Percentiles rank a stretch among this genome's conserved stretches.
Evolutionary conservation across 2,888 invertebrate genomes (phyloP).

Genomic region (Hyposoter dolosus): DNA sequence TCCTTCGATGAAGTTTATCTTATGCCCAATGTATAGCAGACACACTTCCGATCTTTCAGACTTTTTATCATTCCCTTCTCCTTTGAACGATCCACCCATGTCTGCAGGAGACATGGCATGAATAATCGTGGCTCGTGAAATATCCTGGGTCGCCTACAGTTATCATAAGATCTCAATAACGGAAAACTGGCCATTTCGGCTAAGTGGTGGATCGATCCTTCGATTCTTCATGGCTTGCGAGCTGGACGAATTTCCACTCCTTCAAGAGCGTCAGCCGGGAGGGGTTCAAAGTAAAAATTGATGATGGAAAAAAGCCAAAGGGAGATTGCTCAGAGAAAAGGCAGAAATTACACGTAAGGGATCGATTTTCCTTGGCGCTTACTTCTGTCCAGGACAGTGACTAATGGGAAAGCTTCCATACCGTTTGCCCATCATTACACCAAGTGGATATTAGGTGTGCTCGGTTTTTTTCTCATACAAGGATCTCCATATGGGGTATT

Average conservation of each 20-base stretch:
- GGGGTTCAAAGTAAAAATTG: background rate
- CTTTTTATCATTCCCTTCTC: background rate
- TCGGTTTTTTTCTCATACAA: constrained; percentile 74
- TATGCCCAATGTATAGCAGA: background rate
- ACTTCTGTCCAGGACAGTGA: constrained; percentile 83
- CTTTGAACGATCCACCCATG: background rate
- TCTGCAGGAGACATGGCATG: constrained; percentile 30
- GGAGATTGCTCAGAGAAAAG: constrained; percentile 63
- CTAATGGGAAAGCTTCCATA: constrained; percentile 78
- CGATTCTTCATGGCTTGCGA: constrained; percentile 15
- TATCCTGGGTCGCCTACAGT: constrained; percentile 65
- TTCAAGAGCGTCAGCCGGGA: background rate
- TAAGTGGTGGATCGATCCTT: constrained; percentile 24
- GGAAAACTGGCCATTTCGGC: constrained; percentile 56
- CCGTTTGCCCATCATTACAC: constrained; percentile 79
- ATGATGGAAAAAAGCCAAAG: constrained; percentile 15
- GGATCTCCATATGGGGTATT: background rate
- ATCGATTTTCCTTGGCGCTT: constrained; percentile 82
- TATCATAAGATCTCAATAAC: constrained; percentile 75
- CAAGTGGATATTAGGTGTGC: constrained; percentile 71
- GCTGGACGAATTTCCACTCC: constrained; percentile 2
- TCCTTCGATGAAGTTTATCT: background rate
- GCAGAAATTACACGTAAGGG: constrained; percentile 77
- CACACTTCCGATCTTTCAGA: background rate
- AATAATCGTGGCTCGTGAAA: constrained; percentile 53